Conservation (phyloP, 2,113 vertebrate genomes). For the Ctenomys sociabilis region DNA sequence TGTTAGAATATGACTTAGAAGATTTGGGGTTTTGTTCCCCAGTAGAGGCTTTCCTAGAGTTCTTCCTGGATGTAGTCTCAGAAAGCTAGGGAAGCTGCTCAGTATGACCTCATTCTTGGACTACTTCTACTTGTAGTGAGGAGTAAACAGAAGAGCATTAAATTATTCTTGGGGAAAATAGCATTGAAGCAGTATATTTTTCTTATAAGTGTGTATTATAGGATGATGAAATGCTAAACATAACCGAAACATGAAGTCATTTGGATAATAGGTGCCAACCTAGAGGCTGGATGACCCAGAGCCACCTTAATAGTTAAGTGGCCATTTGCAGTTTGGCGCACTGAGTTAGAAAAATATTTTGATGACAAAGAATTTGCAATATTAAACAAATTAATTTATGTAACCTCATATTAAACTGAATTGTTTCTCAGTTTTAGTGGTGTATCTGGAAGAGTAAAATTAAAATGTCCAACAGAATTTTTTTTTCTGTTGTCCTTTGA, state of each 20-base stretch:
- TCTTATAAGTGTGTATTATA: constrained; percentile 44
- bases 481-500: constrained; percentile 11
- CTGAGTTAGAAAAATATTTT: constrained; percentile 65
- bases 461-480: constrained; percentile 56
- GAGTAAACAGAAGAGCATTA: constrained; percentile 63
- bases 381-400: constrained; percentile 55
- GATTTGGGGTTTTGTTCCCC: constrained; percentile 72
- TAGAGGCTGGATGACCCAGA: constrained; percentile 55
- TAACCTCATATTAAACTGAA: constrained; percentile 32
- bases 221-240: constrained; percentile 63
- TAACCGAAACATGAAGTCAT: constrained; percentile 70
- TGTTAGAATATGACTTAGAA: constrained; percentile 64
- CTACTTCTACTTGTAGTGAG: constrained; percentile 61
- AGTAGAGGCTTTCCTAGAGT: constrained; percentile 78
- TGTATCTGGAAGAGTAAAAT: constrained; percentile 53
- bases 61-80: constrained; percentile 77
- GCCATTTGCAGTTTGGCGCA: constrained; percentile 63
- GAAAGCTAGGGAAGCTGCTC: constrained; percentile 72
- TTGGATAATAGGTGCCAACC: constrained; percentile 57
- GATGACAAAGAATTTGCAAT: constrained; percentile 64
- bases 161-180: constrained; percentile 69
- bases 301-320: constrained; percentile 47
- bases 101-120: constrained; percentile 77
- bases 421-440: constrained; percentile 57
- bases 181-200: constrained; percentile 38